Percentiles rank a stretch among this genome's conserved stretches.
Conservation (phyloP, 2,113 vertebrate genomes). For the Lagenorhynchus albirostris region DNA sequence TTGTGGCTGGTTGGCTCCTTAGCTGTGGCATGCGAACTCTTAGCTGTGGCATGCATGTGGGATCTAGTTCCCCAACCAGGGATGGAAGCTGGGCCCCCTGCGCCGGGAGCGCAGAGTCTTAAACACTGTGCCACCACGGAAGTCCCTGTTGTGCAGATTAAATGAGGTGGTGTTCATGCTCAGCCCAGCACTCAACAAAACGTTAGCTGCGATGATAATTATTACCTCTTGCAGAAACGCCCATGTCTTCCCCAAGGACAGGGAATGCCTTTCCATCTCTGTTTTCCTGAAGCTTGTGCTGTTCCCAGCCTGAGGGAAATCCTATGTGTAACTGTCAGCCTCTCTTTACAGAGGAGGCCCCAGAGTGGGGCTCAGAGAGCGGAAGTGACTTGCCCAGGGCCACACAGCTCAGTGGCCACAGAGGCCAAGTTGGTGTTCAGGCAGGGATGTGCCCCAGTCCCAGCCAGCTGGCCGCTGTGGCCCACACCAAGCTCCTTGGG, state of each 20-base stretch:
- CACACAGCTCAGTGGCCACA: accelerated
- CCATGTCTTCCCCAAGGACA: accelerated
- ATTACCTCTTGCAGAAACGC: neutral
- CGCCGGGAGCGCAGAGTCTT: too few relatives aligned
- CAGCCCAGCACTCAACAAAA: accelerated
- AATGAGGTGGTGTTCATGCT: neutral
- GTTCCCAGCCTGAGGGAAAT: neutral
- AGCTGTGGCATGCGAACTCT: too few relatives aligned
- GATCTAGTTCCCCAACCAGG: too few relatives aligned
- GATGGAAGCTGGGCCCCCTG: too few relatives aligned
- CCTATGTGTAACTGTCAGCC: accelerated
- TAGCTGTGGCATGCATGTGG: too few relatives aligned
- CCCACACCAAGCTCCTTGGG: neutral
- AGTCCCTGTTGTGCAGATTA: neutral
- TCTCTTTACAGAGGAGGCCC: neutral
- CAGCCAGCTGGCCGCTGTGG: neutral
- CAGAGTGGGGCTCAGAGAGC: neutral
- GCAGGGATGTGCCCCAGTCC: neutral
- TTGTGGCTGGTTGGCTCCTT: too few relatives aligned
- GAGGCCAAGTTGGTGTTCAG: neutral
- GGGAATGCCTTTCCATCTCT: neutral
- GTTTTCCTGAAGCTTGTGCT: neutral
- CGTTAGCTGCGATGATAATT: accelerated
- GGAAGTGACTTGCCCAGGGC: neutral
- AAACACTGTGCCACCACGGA: too few relatives aligned